Conservation (phyloP, 2,113 vertebrate genomes). For the Chloroceryle aenea region DNA sequence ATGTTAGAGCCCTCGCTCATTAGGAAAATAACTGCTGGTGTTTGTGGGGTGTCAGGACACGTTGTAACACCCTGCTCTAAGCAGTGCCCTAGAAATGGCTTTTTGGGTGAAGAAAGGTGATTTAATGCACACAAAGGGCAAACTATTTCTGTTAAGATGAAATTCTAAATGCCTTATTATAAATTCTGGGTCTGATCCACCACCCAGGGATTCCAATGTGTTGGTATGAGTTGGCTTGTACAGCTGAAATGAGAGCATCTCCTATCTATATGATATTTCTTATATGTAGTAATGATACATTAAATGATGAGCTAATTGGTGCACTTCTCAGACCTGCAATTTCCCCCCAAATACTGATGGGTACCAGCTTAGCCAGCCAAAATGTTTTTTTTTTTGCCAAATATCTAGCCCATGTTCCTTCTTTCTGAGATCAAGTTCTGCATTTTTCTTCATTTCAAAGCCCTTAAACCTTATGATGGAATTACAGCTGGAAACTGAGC, state of each 20-base stretch:
- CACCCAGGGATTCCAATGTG: background rate
- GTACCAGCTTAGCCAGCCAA: background rate
- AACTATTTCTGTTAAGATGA: background rate
- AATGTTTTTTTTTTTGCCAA: background rate
- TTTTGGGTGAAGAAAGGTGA: background rate
- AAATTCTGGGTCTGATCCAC: background rate
- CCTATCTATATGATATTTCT: background rate
- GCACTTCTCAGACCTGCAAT: fast-evolving
- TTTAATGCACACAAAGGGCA: background rate
- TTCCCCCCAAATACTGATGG: background rate
- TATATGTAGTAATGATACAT: background rate
- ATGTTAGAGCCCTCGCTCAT: background rate
- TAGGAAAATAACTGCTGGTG: constrained; percentile 8
- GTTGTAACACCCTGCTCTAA: background rate
- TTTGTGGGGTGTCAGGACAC: background rate
- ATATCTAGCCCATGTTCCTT: background rate
- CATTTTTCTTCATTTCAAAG: background rate
- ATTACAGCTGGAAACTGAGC: background rate
- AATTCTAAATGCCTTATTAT: background rate
- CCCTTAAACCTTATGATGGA: background rate
- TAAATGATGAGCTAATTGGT: background rate
- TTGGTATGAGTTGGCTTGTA: background rate
- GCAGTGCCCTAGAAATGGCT: fast-evolving
- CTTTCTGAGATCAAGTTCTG: background rate
- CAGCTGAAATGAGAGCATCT: fast-evolving